Conservation (phyloP, 2,113 vertebrate species). For the Sebastes schlegelii region DNA sequence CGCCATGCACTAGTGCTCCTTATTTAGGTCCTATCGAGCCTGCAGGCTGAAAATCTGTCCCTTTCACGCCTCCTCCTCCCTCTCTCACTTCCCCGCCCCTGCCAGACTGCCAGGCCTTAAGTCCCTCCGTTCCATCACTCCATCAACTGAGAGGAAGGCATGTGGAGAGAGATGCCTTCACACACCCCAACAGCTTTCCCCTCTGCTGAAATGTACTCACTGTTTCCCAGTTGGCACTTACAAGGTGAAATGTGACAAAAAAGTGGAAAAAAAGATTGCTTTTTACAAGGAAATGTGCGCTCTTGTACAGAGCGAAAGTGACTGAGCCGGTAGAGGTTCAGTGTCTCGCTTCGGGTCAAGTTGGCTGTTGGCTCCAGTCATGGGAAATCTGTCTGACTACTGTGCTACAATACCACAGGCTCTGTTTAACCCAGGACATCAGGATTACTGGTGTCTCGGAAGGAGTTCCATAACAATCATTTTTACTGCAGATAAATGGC, state of each 20-base stretch:
- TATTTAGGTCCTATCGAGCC: conserved; percentile 73
- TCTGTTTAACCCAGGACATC: conserved; percentile 5
- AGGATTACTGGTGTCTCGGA: background rate
- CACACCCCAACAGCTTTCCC: conserved; percentile 54
- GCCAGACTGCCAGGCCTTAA: conserved; percentile 51
- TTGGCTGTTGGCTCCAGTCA: conserved; percentile 24
- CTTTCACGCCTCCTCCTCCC: conserved; percentile 45
- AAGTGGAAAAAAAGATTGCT: conserved; percentile 38
- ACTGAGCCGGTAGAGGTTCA: conserved; percentile 33
- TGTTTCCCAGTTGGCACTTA: conserved; percentile 53
- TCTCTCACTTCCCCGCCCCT: conserved; percentile 13
- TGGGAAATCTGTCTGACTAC: background rate
- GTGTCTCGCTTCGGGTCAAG: conserved; percentile 36
- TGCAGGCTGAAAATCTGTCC: conserved; percentile 74
- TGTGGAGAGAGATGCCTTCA: conserved; percentile 42
- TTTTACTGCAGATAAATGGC: conserved; percentile 2
- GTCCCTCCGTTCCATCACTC: conserved; percentile 50
- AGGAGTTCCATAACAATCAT: background rate
- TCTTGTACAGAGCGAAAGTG: conserved; percentile 33
- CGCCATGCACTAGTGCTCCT: conserved; percentile 64
- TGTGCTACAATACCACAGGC: background rate
- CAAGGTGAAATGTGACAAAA: conserved; percentile 68
- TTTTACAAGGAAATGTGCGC: conserved; percentile 42
- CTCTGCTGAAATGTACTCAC: conserved; percentile 53
- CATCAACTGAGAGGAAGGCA: conserved; percentile 50